Conservation (phyloP, 2,888 invertebrate genomes). For the Nowickia ferox region DNA sequence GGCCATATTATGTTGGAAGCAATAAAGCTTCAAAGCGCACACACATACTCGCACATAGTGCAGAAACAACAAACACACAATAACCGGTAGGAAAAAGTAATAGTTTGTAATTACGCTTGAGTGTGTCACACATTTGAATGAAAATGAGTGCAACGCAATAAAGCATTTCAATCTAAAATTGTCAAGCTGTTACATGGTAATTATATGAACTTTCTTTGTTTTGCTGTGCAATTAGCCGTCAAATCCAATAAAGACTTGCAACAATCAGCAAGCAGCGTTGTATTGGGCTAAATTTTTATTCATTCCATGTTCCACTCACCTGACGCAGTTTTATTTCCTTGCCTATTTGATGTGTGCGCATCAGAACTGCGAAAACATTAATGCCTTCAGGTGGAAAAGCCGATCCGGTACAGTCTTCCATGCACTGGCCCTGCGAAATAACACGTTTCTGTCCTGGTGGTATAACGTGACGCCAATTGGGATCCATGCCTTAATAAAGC, state of each 20-base stretch:
- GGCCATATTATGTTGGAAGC: slow-evolving; percentile 38
- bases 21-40: slow-evolving; percentile 17
- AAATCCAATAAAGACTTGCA: slow-evolving; percentile 30
- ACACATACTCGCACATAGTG: slow-evolving; percentile 15
- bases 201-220: neutral
- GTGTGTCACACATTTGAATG: neutral
- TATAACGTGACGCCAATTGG: slow-evolving; percentile 88
- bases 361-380: slow-evolving; percentile 87
- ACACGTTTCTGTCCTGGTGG: slow-evolving; percentile 87
- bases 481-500: slow-evolving; percentile 84
- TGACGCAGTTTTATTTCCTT: slow-evolving; percentile 86
- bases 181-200: neutral
- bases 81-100: neutral
- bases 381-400: slow-evolving; percentile 86
- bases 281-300: neutral
- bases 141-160: neutral
- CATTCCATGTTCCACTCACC: slow-evolving; percentile 73
- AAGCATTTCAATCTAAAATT: slow-evolving; percentile 10
- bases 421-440: slow-evolving; percentile 87
- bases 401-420: slow-evolving; percentile 83
- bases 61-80: slow-evolving; percentile 5
- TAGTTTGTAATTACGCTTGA: neutral
- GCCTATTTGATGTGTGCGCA: slow-evolving; percentile 87
- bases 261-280: neutral
- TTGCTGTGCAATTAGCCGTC: neutral